Conservation (phyloP, 2,888 invertebrate genomes). For the Thelaira solivaga region DNA sequence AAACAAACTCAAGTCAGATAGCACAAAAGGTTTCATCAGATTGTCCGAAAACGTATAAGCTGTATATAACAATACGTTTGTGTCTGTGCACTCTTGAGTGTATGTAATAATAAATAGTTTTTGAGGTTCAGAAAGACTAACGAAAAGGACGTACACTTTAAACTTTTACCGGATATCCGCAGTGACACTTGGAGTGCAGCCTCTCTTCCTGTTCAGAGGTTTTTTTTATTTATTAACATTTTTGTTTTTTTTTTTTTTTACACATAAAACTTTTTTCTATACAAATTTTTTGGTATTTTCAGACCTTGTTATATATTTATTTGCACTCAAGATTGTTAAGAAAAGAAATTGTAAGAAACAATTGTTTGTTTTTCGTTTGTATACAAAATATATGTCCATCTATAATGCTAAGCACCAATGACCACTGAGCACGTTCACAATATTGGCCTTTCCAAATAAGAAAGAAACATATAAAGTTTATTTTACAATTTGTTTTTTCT, state of each 20-base stretch:
- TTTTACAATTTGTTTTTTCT: not conserved
- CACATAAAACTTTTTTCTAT: conserved; percentile 3
- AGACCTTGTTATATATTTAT: conserved; percentile 33
- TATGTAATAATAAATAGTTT: conserved; percentile 52
- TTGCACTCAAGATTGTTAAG: conserved; percentile 47
- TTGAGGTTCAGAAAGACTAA: conserved; percentile 56
- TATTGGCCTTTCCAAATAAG: conserved; percentile 48
- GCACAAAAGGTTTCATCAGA: conserved; percentile 57
- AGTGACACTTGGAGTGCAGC: conserved; percentile 68
- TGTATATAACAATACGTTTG: conserved; percentile 15
- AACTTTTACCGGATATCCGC: conserved; percentile 70
- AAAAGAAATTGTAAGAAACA: conserved; percentile 48
- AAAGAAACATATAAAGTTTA: conserved; percentile 20
- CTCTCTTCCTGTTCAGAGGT: conserved; percentile 62
- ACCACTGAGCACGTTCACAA: conserved; percentile 56
- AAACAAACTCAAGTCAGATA: conserved; percentile 7
- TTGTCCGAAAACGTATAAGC: conserved; percentile 48
- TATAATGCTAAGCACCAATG: conserved; percentile 52
- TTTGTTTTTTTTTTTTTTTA: no score
- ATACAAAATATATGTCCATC: conserved; percentile 7
- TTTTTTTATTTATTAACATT: conserved; percentile 11
- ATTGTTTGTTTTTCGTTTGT: conserved; percentile 36
- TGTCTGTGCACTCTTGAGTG: conserved; percentile 7
- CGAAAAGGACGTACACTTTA: conserved; percentile 66
- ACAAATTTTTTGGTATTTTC: conserved; percentile 26